phyloP scores from a whole-genome alignment of 2,797 vertebrate species.

The Pyrocephalus nanus region DNA sequence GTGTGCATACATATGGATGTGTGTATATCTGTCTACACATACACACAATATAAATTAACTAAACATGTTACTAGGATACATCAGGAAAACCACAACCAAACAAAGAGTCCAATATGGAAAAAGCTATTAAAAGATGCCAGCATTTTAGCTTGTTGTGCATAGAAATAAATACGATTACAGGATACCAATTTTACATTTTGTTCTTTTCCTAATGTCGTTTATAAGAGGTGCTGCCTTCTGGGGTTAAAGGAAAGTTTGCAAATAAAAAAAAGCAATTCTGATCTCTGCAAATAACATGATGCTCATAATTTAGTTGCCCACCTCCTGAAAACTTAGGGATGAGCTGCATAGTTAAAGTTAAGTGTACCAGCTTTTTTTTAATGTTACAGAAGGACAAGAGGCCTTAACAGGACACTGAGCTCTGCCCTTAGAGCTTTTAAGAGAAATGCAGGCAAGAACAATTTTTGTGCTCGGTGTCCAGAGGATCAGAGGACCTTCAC shows the following conservation, averaged over 20 bases:
- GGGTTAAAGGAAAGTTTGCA: background rate
- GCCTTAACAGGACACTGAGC: background rate
- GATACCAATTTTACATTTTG: background rate
- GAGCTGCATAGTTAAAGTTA: background rate
- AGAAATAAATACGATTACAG: background rate
- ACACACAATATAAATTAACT: conserved; percentile 51
- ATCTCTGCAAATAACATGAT: background rate
- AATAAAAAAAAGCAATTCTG: background rate
- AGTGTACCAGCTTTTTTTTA: background rate
- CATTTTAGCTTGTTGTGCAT: background rate
- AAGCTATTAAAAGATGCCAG: conserved; percentile 42
- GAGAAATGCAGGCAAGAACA: background rate
- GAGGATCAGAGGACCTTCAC: background rate
- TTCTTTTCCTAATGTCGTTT: background rate
- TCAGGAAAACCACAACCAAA: conserved; percentile 67
- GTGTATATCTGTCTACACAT: conserved; percentile 57
- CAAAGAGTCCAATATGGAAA: conserved; percentile 44
- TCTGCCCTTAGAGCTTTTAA: background rate
- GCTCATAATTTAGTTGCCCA: background rate
- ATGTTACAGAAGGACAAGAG: background rate
- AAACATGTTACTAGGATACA: conserved; percentile 66
- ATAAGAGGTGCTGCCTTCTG: background rate
- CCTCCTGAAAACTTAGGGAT: background rate
- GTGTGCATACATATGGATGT: conserved; percentile 53
- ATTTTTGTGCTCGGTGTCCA: background rate